Evolutionary conservation across 2,888 invertebrate species (phyloP), one percentile per base, ranked within the genome.

Genomic region (Spodoptera picta): DNA sequence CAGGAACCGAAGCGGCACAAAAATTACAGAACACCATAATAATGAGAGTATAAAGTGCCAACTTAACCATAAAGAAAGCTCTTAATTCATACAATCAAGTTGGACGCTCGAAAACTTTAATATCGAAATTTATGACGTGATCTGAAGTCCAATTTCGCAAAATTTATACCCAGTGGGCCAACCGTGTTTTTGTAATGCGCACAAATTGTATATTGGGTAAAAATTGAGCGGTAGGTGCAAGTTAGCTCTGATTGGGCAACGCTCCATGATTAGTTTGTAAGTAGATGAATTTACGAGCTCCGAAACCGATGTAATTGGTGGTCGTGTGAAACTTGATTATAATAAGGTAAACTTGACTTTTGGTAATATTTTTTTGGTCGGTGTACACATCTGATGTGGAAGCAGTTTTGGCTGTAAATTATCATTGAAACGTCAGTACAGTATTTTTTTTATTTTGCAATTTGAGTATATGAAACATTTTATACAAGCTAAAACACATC

Each of bases 41-140:
- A 85, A 85, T 86, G 72, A 77, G 79, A 81, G 79, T 73, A 78
- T 82, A 81, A 85, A 80, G 79, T 77, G 76, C 67, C 79, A 79
- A 78, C 64, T 71, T 75, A 68, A 60, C 73, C 63, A 75, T 73
- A 75, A 79, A 80, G 78, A 78, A 73, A 80, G 51, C 50, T 73
- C 74, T 71, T 79, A 79, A 80, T 79, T 71, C 79, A 74, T 79
- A 78, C 80, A 79, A 79, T 79, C 79, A 80, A 5, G 49, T 23
- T 41, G 62, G 64, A 73, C 65, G 80, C 53, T 63, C 68, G 59
- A 65, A 71, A 78, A 78, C 75, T 73, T 83, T 86, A 86, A 86
- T 86, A 82, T 78, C 78, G 72, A 82, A 85, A 90, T 90, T 90
- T 90, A 89, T 75, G 87, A 88, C 77, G 83, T 84, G 87, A 83